Base-by-base conservation (phyloP, 1,140 invertebrate species). In the Subanguina moxae region DNA sequence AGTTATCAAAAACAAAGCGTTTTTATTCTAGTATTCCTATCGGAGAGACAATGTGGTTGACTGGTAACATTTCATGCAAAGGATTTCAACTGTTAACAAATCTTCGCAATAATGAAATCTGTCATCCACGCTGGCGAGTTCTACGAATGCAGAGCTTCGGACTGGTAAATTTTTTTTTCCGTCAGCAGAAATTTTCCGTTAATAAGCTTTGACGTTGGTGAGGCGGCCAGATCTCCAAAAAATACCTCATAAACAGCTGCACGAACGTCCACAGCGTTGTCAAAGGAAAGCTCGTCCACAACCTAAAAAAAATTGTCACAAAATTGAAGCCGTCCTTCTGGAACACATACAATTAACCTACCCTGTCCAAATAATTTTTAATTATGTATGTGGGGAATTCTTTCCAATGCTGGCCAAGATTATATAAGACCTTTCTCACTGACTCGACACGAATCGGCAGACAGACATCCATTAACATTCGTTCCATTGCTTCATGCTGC, bases 381-480 rank as follows among this genome's bases (percentile, higher is more conserved):
- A 70, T 70, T 21, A 69, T n/a, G 23, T 70, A 25, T 8, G 65
- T 64, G 13, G 68, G 68, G 23, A 70, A 70, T 7, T 38, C 30
- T 21, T 65, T 48, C 68, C 68, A 70, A 61, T 70, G 66, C 13
- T n/a, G 32, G 17, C 62, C 30, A 43, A 70, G 30, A 59, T 70
- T 66, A 13, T 38, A 48, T 15, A 57, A 57, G 8, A 70, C 11
- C 25, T 69, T 70, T 58, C 57, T 65, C 9, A 59, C 27, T 1
- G 68, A 66, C 28, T 59, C 30, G 17, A 70, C 68, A 46, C 68
- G 68, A 21, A 70, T 70, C 13, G 65, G 63, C 25, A 70, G 19
- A 66, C 68, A 70, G 42, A 56, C 65, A 42, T 70, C 68, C 42
- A 57, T 70, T 23, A 70, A 42, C 65, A 70, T 70, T 27, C 30